These are phyloP conservation scores for Elysia crispata DNA, from an alignment of 2,888 invertebrate genomes.

Conservation along the genomic window DNA sequence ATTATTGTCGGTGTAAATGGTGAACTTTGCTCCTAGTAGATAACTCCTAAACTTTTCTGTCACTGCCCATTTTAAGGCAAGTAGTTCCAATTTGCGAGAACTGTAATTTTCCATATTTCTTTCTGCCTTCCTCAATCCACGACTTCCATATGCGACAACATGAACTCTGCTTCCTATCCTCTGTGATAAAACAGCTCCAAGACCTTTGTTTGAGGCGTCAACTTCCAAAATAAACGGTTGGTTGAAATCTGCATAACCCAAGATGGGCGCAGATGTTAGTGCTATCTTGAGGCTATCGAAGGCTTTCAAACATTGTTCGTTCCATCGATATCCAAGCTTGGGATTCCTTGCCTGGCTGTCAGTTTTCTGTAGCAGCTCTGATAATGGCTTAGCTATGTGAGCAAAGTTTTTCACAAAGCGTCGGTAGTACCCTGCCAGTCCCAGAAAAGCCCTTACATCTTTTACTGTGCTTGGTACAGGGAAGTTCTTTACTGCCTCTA, in stretches of 20 bases:
- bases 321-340: constrained; percentile 23
- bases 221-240: constrained; percentile 35
- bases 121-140: constrained; percentile 46
- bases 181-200: constrained; percentile 47
- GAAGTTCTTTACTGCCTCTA: constrained; percentile 45
- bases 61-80: constrained; percentile 52
- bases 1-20: constrained; percentile 49
- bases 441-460: constrained; percentile 15
- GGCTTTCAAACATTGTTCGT: background rate
- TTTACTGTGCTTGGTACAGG: constrained; percentile 37
- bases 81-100: constrained; percentile 51
- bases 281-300: background rate
- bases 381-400: constrained; percentile 13
- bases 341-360: background rate
- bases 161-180: constrained; percentile 32
- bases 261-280: constrained; percentile 4
- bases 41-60: constrained; percentile 52
- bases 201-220: constrained; percentile 44
- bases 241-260: constrained; percentile 3
- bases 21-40: constrained; percentile 44
- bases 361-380: background rate
- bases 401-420: constrained; percentile 15
- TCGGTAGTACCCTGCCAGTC: constrained; percentile 17
- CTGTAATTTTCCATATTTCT: constrained; percentile 42
- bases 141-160: constrained; percentile 52